Percentiles rank a stretch among this genome's conserved stretches.
phyloP scores from a whole-genome alignment of 2,113 vertebrate genomes.

The Xerus inauris region DNA sequence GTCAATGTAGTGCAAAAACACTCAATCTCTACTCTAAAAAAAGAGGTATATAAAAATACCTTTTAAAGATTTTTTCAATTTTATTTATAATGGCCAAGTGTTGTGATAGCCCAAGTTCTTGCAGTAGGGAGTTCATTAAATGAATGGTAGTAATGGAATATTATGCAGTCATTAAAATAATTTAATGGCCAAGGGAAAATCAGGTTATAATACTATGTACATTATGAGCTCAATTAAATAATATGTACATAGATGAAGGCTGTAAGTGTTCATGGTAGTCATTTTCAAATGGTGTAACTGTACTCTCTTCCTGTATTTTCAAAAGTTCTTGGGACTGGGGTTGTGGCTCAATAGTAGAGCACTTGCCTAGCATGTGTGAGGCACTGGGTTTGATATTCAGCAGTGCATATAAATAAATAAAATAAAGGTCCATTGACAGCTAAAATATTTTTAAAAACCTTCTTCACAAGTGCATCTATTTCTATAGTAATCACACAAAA shows the following conservation, averaged over 20 bases:
- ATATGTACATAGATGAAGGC: constrained; percentile 10
- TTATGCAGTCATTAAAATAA: constrained; percentile 52
- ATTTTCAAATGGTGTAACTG: constrained; percentile 35
- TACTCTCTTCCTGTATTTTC: neutral
- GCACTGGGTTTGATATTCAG: no score
- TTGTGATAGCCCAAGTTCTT: constrained; percentile 39
- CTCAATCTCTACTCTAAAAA: neutral
- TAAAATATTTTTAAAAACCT: neutral
- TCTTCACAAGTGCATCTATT: neutral
- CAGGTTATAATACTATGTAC: constrained; percentile 51
- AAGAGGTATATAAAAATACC: neutral
- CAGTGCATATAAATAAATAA: no score
- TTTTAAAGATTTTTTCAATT: constrained; percentile 32
- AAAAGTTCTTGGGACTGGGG: neutral
- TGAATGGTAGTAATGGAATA: constrained; percentile 51
- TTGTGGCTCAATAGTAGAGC: no score
- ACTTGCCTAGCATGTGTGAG: no score
- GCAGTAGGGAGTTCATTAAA: constrained; percentile 36
- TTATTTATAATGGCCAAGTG: constrained; percentile 40
- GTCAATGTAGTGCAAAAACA: neutral
- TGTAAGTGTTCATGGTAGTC: constrained; percentile 36
- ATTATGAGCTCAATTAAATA: constrained; percentile 61
- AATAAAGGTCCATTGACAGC: no score
- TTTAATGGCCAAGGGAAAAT: constrained; percentile 45
- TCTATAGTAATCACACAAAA: neutral